Conservation (phyloP, 2,888 invertebrate species). For the Vannuccia rotundouncinata region DNA sequence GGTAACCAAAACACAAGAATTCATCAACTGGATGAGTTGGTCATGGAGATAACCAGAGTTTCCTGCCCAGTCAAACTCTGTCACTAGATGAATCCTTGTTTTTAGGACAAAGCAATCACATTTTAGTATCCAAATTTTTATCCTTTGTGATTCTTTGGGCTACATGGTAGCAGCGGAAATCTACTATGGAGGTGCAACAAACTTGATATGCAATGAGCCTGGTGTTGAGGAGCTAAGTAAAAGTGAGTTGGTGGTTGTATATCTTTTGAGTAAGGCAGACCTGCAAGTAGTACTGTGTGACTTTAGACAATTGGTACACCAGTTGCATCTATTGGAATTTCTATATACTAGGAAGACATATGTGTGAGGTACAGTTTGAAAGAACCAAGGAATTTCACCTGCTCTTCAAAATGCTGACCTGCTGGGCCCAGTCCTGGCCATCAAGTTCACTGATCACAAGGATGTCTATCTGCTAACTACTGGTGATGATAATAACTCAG, state of each 20-base stretch:
- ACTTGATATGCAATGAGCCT: neutral
- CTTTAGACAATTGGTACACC: neutral
- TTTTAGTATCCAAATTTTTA: neutral
- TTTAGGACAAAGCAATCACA: neutral
- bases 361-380: neutral
- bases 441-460: conserved; percentile 6
- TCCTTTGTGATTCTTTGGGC: neutral
- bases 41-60: neutral
- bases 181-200: neutral
- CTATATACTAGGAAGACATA: neutral
- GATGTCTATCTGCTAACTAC: neutral
- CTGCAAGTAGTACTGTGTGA: neutral
- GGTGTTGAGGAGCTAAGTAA: neutral
- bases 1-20: neutral
- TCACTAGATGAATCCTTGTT: conserved; percentile 3
- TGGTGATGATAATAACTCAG: neutral
- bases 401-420: neutral
- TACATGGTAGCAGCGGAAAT: neutral
- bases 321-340: neutral
- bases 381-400: neutral
- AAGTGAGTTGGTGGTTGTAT: neutral
- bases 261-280: neutral
- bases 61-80: neutral
- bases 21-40: neutral
- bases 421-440: neutral